Percentiles rank a stretch among this genome's conserved stretches.
These are phyloP conservation scores for Proteles cristata DNA, from an alignment of 2,113 vertebrate species.

Conservation along the genomic window DNA sequence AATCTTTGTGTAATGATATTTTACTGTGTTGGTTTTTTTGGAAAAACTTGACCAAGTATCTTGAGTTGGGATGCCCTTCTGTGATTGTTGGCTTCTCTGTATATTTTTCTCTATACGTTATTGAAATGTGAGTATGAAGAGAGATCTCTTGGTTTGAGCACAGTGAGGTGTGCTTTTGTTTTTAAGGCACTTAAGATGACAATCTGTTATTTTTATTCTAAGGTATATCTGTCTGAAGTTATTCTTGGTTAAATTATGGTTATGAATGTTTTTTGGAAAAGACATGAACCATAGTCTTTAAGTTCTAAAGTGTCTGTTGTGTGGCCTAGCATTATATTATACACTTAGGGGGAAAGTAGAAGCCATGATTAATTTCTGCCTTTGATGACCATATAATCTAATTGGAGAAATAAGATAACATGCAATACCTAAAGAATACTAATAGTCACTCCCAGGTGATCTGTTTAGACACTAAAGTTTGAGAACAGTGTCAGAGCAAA, in stretches of 20 bases:
- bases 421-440: background rate
- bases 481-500: background rate
- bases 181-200: conserved; percentile 33
- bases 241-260: conserved; percentile 25
- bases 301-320: conserved; percentile 11
- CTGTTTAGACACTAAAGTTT: background rate
- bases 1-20: conserved; percentile 1
- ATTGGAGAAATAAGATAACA: background rate
- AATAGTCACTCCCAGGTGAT: background rate
- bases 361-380: background rate
- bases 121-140: background rate
- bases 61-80: background rate
- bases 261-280: background rate
- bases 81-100: background rate
- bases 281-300: background rate
- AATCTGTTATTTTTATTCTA: conserved; percentile 34
- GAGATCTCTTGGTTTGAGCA: background rate
- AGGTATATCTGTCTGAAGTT: conserved; percentile 37
- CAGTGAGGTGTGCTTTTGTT: background rate
- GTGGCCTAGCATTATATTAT: background rate
- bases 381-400: background rate
- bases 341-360: background rate
- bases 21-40: conserved; percentile 29
- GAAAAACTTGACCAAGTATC: background rate
- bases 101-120: background rate